Conservation (phyloP, 1,140 invertebrate species). For the Monomorium pharaonis region DNA sequence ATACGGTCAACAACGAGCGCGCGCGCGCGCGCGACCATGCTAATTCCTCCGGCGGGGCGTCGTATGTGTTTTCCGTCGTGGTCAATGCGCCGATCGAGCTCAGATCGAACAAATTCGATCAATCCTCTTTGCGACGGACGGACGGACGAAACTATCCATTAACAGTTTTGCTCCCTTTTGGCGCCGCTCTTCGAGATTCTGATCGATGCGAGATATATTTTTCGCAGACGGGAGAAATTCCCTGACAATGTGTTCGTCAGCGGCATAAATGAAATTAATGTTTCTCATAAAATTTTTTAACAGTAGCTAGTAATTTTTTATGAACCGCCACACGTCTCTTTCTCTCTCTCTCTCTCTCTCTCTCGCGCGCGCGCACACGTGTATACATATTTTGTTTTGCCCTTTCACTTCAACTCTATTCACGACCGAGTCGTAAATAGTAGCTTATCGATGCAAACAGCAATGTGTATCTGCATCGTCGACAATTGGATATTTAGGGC, state of each 20-base stretch:
- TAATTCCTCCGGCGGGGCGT: slow-evolving; percentile 32
- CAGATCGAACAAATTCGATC: slow-evolving; percentile 7
- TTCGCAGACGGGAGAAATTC: not conserved
- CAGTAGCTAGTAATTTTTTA: not conserved
- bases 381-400: not conserved
- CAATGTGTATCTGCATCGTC: not conserved
- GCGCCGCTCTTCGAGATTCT: not conserved
- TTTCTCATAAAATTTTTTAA: slow-evolving; percentile 1
- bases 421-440: not conserved
- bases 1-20: slow-evolving; percentile 48
- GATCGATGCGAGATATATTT: not conserved
- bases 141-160: not conserved
- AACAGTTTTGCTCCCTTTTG: not conserved
- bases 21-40: slow-evolving; percentile 12
- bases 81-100: slow-evolving; percentile 4
- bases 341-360: not conserved
- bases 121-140: not conserved
- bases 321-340: not conserved
- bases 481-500: slow-evolving; percentile 36
- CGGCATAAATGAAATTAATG: not conserved
- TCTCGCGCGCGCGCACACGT: not conserved
- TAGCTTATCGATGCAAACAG: not conserved
- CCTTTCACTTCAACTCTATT: not conserved
- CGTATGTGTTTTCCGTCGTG: too few species aligned
- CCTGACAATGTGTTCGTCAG: not conserved